Evolutionary conservation across 2,888 invertebrate species (phyloP).

Genomic region (Dynastes grantii): DNA sequence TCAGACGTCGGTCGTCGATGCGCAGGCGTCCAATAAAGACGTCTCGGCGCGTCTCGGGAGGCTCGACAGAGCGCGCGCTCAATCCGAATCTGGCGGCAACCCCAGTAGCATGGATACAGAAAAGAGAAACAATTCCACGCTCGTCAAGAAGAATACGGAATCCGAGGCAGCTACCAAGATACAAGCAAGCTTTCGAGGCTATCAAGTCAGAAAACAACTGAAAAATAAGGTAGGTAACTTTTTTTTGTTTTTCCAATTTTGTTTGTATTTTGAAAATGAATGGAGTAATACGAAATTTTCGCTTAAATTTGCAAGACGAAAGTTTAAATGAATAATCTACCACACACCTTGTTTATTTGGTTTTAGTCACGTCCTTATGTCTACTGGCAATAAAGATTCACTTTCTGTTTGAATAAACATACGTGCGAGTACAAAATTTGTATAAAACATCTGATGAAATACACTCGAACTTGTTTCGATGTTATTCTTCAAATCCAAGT

Average conservation of each 20-base stretch:
- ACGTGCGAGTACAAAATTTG: slow-evolving; percentile 10
- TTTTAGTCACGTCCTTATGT: slow-evolving; percentile 11
- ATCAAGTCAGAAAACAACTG: slow-evolving; percentile 73
- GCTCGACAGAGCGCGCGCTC: slow-evolving; percentile 50
- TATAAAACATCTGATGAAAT: slow-evolving; percentile 20
- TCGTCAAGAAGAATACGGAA: slow-evolving; percentile 64
- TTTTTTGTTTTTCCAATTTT: background rate
- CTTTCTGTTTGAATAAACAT: slow-evolving; percentile 28
- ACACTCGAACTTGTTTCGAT: background rate
- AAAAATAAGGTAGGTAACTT: slow-evolving; percentile 66
- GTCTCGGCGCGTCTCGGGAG: slow-evolving; percentile 57
- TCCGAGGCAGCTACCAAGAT: slow-evolving; percentile 77
- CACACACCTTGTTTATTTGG: slow-evolving; percentile 31
- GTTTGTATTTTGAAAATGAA: background rate
- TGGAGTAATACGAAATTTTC: slow-evolving; percentile 13
- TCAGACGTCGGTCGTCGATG: slow-evolving; percentile 53
- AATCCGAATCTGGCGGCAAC: slow-evolving; percentile 37
- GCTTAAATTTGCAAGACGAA: background rate
- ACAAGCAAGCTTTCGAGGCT: slow-evolving; percentile 81
- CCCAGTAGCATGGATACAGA: slow-evolving; percentile 59
- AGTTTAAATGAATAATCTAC: slow-evolving; percentile 26
- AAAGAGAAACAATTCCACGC: slow-evolving; percentile 61
- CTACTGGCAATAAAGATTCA: background rate
- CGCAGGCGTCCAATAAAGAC: slow-evolving; percentile 65
- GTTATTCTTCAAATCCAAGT: background rate